A percentile compares a stretch with the other conserved stretches of the same genome.
Evolutionary conservation across 2,113 vertebrate genomes (phyloP).

Genomic region (Tiliqua scincoides): DNA sequence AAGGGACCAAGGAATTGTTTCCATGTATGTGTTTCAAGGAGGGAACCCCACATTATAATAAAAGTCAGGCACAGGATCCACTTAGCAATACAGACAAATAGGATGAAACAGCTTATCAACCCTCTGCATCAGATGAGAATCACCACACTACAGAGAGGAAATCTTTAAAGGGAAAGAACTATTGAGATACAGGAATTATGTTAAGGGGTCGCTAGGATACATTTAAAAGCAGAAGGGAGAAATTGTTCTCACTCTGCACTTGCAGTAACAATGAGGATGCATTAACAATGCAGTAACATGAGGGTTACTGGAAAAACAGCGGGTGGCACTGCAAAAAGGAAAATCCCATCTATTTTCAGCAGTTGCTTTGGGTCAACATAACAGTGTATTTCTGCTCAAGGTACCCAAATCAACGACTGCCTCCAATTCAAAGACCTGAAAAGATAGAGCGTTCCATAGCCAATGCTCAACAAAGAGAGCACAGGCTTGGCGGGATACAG

Average conservation of each 20-base stretch:
- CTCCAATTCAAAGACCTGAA: conserved; percentile 1
- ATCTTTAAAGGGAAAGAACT: neutral
- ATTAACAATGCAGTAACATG: conserved; percentile 14
- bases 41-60: too few relatives aligned
- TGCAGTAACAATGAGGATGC: conserved; percentile 18
- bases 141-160: neutral
- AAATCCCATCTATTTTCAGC: neutral
- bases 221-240: neutral
- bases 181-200: neutral
- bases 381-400: conserved; percentile 1
- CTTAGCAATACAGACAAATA: neutral
- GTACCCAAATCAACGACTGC: neutral
- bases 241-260: conserved; percentile 10
- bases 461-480: neutral
- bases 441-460: neutral
- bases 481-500: neutral
- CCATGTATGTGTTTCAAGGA: too few relatives aligned
- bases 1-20: too few relatives aligned
- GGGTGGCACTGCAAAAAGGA: neutral
- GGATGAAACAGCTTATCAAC: neutral
- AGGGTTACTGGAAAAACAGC: conserved; percentile 6
- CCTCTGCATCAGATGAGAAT: conserved; percentile 4
- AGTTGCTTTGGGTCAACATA: neutral
- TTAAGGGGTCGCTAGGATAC: neutral
- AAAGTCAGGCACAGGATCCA: neutral